Evolutionary conservation across 2,797 vertebrate genomes (phyloP).

Genomic region (Gymnocypris eckloni): DNA sequence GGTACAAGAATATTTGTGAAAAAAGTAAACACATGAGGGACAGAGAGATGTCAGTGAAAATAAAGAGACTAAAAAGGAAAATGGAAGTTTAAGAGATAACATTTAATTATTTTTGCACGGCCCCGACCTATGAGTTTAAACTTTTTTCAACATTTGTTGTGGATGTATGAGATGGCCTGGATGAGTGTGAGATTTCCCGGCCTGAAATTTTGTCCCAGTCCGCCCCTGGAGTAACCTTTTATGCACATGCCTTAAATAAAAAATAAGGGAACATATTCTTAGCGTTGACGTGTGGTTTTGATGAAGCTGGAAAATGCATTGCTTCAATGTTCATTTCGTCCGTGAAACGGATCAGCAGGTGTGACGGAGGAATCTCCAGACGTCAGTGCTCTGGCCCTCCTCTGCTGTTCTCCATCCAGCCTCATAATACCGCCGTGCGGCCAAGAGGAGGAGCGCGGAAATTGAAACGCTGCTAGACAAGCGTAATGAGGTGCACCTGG

Average conservation of each 20-base stretch:
- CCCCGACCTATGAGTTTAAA: no score
- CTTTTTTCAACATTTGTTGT: no score
- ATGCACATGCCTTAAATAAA: slow-evolving; percentile 34
- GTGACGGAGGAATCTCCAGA: slow-evolving; percentile 8
- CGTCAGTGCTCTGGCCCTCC: background rate
- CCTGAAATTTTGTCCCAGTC: no score
- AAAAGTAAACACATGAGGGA: no score
- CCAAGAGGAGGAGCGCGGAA: slow-evolving; percentile 25
- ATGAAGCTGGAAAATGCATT: slow-evolving; percentile 17
- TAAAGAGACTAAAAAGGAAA: no score
- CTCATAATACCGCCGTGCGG: background rate
- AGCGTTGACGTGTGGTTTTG: slow-evolving; percentile 21
- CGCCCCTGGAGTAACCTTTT: no score
- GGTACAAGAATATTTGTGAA: no score
- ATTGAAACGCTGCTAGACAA: slow-evolving; percentile 3
- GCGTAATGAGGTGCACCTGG: slow-evolving; percentile 30
- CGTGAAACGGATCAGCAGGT: slow-evolving; percentile 40
- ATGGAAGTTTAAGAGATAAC: no score
- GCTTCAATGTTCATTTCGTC: slow-evolving; percentile 29
- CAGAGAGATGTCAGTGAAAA: no score
- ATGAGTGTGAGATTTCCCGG: no score
- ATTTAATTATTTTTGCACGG: no score
- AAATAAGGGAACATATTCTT: slow-evolving; percentile 25
- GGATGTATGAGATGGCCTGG: no score
- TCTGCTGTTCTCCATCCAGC: background rate